Evolutionary conservation across 1,140 invertebrate species (phyloP), one percentile per base, ranked within the genome.

Genomic region (Pseudomyrmex cubaensis): DNA sequence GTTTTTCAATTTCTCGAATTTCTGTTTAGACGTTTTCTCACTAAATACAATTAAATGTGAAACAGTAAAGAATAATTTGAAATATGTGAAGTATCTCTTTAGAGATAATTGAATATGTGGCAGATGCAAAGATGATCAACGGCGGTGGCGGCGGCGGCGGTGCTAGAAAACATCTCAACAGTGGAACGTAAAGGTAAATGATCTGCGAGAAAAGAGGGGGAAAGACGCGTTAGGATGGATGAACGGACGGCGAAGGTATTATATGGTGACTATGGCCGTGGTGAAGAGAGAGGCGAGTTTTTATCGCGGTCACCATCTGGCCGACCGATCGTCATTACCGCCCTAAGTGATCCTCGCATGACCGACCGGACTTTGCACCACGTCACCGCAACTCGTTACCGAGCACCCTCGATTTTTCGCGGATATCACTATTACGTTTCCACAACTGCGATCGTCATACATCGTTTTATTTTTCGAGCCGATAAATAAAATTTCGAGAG

Each of bases 241-340:
- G 76, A 86, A 90, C 88, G 89, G 89, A 87, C 85, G 87, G 84
- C 90, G 85, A 84, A 85, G 89, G 91, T 89, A 92, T 92, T 93
- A 93, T 92, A 93, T 91, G 90, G 90, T 88, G 74, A 86, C 77
- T 88, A 87, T 87, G 88, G 85, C 84, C 82, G 88, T 89, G 86
- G 89, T 90, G 78, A 59, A 92, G 35, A 35, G 35, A 35, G 35
- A 35, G 90, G 89, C 93, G 90, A 92, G 92, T 93, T 94, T 93
- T 93, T 94, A 94, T 93, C 93, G 85, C 72, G 84, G 84, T 90
- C 90, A 90, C 93, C 93, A 94, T 94, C 93, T 94, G 91, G 76
- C 92, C 91, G 89, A 89, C 89, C 91, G 91, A 93, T 93, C 93
- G 92, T 94, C 93, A 94, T 94, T 94, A 94, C 92, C 89, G 89